Evolutionary conservation across 2,888 invertebrate genomes (phyloP), one percentile per base, ranked within the genome.

Genomic region (Cheilosia pagana): DNA sequence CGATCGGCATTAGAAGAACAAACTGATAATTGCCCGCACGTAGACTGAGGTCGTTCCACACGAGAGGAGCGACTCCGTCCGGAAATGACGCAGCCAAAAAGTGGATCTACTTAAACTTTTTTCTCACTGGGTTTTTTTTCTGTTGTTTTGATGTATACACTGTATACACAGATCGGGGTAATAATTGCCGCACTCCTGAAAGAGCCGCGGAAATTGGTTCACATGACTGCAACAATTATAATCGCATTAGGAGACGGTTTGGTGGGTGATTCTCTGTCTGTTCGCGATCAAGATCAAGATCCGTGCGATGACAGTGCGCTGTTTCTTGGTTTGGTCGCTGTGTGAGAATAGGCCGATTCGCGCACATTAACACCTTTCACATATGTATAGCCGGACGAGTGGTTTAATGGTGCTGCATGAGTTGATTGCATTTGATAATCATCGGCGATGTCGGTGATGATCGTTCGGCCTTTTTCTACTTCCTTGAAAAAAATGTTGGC

Each of bases 321-420:
- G 41, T 31, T 59, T 21, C 21, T 55, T n/a, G n/a, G 55, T 55
- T 8, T 43, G 19, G 28, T n/a, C 43, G 28, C 43, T 43, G 39
- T 83, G 79, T 50, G 83, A 85, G 70, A 70, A 81, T 75, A 48
- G 75, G 71, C 63, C 55, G 85, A 85, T 85, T 81, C 75, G 79
- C 85, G 85, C 81, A 65, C 85, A 85, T 85, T 85, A 85, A 85
- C 85, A 85, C 85, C 85, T 85, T 81, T 75, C 81, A 68, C 70
- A 55, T 70, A n/a, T n/a, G n/a, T n/a, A n/a, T n/a, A 19, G 10
- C 57, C 16, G 57, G 23, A 16, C 50, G 60, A 55, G 10, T 68
- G 72, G 50, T 79, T 72, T 79, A 75, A 71, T 79, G 85, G 57
- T 79, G 83, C 52, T 83, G 68, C 68, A 83, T 71, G 67, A 65